Percentiles rank a stretch among this genome's conserved stretches.
phyloP scores from a whole-genome alignment of 2,113 vertebrate species.

The Scopus umbretta region DNA sequence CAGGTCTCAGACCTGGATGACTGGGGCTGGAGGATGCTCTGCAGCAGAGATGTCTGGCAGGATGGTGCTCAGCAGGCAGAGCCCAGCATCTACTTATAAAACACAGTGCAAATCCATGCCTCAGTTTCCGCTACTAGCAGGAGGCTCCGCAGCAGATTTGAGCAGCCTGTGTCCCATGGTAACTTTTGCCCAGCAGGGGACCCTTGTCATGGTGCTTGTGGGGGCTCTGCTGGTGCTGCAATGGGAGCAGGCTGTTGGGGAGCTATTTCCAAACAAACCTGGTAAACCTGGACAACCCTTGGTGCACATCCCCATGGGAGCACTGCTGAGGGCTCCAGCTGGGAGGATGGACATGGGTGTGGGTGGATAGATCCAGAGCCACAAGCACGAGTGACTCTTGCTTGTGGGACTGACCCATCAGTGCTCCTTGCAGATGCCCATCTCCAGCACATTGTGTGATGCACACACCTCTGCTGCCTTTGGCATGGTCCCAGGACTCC shows the following conservation, averaged over 20 bases:
- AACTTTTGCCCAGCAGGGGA: neutral
- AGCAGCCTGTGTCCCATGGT: neutral
- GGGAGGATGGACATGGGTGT: neutral
- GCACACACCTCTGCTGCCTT: neutral
- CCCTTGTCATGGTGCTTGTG: neutral
- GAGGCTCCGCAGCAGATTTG: neutral
- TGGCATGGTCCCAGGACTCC: rapidly evolving
- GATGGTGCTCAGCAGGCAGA: neutral
- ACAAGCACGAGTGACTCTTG: neutral
- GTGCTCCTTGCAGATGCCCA: neutral
- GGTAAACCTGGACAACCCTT: neutral
- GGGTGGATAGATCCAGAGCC: neutral
- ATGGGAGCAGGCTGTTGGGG: neutral
- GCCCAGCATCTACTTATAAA: neutral
- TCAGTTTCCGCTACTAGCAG: neutral
- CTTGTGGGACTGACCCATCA: neutral
- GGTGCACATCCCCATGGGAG: neutral
- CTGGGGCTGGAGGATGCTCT: neutral
- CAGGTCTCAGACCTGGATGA: neutral
- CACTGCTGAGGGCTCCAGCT: rapidly evolving
- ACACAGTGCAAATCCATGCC: rapidly evolving
- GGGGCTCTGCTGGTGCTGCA: neutral
- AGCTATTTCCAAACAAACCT: neutral
- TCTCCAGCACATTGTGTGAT: neutral
- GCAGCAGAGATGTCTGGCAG: neutral